These are phyloP conservation scores for Drosophila nr. perissopoda DNA, from an alignment of 2,888 invertebrate species.

Conservation along the genomic window DNA sequence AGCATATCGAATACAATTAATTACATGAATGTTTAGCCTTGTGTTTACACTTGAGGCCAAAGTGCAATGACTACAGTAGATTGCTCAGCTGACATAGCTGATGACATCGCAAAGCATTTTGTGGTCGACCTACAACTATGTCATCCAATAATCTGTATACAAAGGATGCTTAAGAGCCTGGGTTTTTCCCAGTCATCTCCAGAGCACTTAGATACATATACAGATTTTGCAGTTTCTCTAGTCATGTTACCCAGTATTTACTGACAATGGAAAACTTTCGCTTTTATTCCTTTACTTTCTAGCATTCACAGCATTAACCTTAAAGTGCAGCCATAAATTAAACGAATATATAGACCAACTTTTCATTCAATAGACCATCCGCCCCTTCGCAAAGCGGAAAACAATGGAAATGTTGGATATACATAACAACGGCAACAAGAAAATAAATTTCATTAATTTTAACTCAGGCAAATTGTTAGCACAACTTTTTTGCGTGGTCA, in stretches of 20 bases:
- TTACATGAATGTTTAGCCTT: conserved; percentile 8
- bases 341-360: conserved; percentile 35
- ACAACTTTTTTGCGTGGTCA: conserved; percentile 46
- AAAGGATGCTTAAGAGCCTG: conserved; percentile 11
- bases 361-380: conserved; percentile 29
- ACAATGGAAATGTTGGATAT: conserved; percentile 57
- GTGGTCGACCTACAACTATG: conserved; percentile 15
- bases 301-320: conserved; percentile 30
- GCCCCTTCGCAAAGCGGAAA: neutral
- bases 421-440: conserved; percentile 37
- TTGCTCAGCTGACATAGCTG: conserved; percentile 16
- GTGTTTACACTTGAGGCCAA: conserved; percentile 1
- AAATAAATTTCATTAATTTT: conserved; percentile 74
- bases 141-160: conserved; percentile 24
- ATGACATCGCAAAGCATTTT: conserved; percentile 27
- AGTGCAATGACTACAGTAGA: conserved; percentile 19
- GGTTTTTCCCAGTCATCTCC: conserved; percentile 30
- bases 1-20: conserved; percentile 17
- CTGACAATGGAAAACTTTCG: conserved; percentile 69
- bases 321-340: conserved; percentile 62
- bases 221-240: conserved; percentile 23
- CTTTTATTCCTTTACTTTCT: conserved; percentile 25
- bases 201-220: neutral
- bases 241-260: conserved; percentile 48
- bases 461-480: conserved; percentile 54